These are phyloP conservation scores for Bovichtus diacanthus DNA, from an alignment of 2,797 vertebrate species.

Conservation along the genomic window DNA sequence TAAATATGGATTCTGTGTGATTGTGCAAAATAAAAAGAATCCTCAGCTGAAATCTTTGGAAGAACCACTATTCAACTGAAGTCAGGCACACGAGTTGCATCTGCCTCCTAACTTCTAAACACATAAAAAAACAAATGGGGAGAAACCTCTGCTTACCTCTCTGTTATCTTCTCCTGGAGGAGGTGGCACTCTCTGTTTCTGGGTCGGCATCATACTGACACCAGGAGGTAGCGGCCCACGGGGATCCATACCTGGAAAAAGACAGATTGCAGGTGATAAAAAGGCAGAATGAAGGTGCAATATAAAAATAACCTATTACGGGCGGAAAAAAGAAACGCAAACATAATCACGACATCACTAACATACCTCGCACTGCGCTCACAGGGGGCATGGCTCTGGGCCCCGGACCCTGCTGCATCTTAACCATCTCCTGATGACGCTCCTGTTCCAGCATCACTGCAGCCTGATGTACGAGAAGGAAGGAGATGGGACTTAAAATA, in stretches of 20 bases:
- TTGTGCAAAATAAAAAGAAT: neutral
- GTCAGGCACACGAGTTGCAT: neutral
- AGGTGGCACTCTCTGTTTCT: slow-evolving; percentile 87
- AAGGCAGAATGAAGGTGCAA: neutral
- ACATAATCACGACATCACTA: accelerated
- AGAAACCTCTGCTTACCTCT: slow-evolving; percentile 79
- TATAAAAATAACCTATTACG: neutral
- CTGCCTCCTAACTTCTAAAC: neutral
- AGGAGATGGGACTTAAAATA: neutral
- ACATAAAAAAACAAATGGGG: accelerated
- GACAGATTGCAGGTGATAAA: neutral
- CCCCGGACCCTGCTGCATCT: slow-evolving; percentile 81
- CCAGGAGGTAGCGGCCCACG: slow-evolving; percentile 86
- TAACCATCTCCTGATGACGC: slow-evolving; percentile 89
- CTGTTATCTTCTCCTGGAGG: slow-evolving; percentile 91
- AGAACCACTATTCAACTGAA: neutral
- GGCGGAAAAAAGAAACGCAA: neutral
- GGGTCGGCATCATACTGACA: slow-evolving; percentile 81
- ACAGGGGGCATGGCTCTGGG: slow-evolving; percentile 71
- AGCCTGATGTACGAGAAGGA: slow-evolving; percentile 73
- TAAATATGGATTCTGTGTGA: neutral
- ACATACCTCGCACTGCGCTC: slow-evolving; percentile 72
- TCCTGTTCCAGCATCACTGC: slow-evolving; percentile 91
- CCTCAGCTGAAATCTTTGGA: neutral
- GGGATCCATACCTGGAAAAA: slow-evolving; percentile 71